Evolutionary conservation across 1,140 invertebrate genomes (phyloP).

Genomic region (Eurytemora carolleeae): DNA sequence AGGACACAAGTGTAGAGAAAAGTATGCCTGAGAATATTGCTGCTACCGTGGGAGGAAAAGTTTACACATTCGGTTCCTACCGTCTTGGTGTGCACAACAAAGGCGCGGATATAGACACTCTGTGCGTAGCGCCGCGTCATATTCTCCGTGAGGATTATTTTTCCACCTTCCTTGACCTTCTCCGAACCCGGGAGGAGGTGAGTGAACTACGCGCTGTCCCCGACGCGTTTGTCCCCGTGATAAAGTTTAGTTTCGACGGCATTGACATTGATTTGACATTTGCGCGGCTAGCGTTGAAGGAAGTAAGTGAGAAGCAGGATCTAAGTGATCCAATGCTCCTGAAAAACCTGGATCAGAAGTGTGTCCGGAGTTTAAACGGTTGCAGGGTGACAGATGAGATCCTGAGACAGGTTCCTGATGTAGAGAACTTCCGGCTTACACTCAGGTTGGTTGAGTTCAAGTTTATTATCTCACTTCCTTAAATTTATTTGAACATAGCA

Average conservation of each 20-base stretch:
- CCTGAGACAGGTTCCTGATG: conserved; percentile 77
- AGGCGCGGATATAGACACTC: conserved; percentile 96
- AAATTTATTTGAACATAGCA: no score
- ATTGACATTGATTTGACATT: conserved; percentile 98
- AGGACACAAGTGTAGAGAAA: conserved; percentile 60
- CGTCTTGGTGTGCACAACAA: conserved; percentile 72
- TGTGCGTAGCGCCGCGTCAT: conserved; percentile 91
- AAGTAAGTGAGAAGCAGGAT: conserved; percentile 60
- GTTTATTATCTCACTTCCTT: no score
- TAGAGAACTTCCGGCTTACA: conserved; percentile 78
- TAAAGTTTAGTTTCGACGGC: conserved; percentile 97
- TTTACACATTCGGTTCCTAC: conserved; percentile 97
- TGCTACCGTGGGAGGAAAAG: conserved; percentile 67
- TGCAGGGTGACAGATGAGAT: conserved; percentile 98
- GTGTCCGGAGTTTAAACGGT: conserved; percentile 89
- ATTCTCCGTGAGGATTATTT: conserved; percentile 89
- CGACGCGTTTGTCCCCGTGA: conserved; percentile 96
- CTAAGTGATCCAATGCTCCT: conserved; percentile 72
- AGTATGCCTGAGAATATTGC: conserved; percentile 47
- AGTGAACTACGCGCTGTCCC: conserved; percentile 52
- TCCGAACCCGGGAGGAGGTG: conserved; percentile 25
- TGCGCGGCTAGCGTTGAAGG: conserved; percentile 72
- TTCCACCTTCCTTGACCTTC: conserved; percentile 68
- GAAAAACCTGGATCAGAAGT: conserved; percentile 88
- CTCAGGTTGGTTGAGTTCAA: no score